Evolutionary conservation across 2,113 vertebrate genomes (phyloP), one percentile per base, ranked within the genome.

Genomic region (Heloderma charlesbogerti): DNA sequence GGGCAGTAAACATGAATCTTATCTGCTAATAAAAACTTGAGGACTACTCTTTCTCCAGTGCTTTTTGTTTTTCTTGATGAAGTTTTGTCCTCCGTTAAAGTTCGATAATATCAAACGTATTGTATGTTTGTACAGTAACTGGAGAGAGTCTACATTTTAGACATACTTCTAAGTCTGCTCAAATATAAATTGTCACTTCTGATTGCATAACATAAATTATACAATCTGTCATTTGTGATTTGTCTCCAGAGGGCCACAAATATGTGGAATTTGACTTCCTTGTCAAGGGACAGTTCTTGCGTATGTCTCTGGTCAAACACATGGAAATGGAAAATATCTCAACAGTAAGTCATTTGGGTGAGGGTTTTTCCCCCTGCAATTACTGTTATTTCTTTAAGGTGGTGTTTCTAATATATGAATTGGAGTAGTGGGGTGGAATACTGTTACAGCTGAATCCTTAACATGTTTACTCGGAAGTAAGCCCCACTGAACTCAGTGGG

Each of bases 241-340:
- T 7, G 93, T 79, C 94, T 97, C 88, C 96, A 99, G 99, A 78
- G n/a, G 97, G 98, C 92, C 99, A 99, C 96, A 98, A 97, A 92
- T 97, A 98, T 95, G 98, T 99, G 97, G 99, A 99, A 79, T 99
- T 99, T 90, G 99, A 99, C 97, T 99, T 99, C 97, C 98, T 99
- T 96, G 97, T 99, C 97, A 97, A 96, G 94, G 98, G 98, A 71
- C 98, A 99, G 96, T 99, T 99, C 97, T 96, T 99, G 90, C 99
- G 98, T 79, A 90, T 97, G 91, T 90, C 98, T 0, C 96, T 99
- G 96, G 96, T 97, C 92, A 95, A 94, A 3, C 98, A 99, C 95
- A 99, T 99, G 98, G 99, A 99, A 81, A 92, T 95, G 12, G 99
- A 99, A 91, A 98, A 98, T 87, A 99, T 99, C 94, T 99, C 99